These are phyloP conservation scores for Eremobia ochroleuca DNA, from an alignment of 2,888 invertebrate species.

Conservation along the genomic window DNA sequence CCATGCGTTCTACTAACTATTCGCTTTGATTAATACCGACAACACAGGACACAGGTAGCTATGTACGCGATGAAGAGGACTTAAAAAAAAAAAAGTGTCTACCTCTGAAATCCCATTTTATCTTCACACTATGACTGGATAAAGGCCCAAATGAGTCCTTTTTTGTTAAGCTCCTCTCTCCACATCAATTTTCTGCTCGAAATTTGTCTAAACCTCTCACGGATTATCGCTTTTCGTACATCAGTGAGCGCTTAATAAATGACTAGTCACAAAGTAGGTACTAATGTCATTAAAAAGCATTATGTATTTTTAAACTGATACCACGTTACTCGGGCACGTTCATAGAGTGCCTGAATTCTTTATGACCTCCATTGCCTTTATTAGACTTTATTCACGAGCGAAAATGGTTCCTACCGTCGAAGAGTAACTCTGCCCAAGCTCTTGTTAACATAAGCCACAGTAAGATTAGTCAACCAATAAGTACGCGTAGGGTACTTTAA, in stretches of 20 bases:
- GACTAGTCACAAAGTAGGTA: constrained; percentile 29
- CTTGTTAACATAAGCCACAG: constrained; percentile 39
- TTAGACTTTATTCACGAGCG: constrained; percentile 21
- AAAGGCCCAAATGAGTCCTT: constrained; percentile 36
- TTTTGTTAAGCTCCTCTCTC: constrained; percentile 40
- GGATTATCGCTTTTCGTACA: constrained; percentile 63
- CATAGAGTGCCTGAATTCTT: constrained; percentile 48
- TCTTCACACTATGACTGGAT: constrained; percentile 39
- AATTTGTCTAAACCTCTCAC: constrained; percentile 61
- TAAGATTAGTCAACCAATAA: constrained; percentile 47
- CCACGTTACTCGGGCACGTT: constrained; percentile 16
- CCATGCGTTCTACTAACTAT: constrained; percentile 5
- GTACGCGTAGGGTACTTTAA: constrained; percentile 41
- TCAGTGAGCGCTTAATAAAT: constrained; percentile 54
- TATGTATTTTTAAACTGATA: constrained; percentile 46
- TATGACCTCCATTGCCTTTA: constrained; percentile 36
- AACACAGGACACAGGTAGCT: neutral
- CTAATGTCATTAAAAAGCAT: constrained; percentile 52
- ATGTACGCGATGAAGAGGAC: neutral
- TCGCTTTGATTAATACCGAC: constrained; percentile 25
- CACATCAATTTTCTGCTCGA: constrained; percentile 59
- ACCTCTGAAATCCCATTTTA: constrained; percentile 34
- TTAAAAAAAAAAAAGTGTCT: neutral
- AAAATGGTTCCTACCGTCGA: constrained; percentile 11
- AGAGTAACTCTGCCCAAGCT: constrained; percentile 8